phyloP scores from a whole-genome alignment of 2,888 invertebrate species.

The Agapostemon virescens region DNA sequence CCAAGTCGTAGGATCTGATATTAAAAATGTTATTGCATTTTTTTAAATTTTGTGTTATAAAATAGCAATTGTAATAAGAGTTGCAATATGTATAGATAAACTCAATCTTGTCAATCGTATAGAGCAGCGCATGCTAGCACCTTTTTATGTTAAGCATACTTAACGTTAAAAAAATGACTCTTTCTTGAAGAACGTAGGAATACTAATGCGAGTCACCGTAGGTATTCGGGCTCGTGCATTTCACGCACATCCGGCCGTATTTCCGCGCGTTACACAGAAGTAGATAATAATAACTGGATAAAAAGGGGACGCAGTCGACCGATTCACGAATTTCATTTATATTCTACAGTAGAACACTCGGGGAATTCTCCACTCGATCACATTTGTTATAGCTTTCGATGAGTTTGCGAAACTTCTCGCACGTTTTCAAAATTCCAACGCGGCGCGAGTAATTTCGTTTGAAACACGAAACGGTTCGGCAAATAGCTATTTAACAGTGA shows the following conservation, averaged over 20 bases:
- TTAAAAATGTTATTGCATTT: too few species aligned
- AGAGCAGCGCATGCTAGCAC: too few species aligned
- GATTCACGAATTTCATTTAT: conserved; percentile 51
- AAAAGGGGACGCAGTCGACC: conserved; percentile 15
- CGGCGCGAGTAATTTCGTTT: too few species aligned
- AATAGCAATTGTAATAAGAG: too few species aligned
- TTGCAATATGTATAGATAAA: too few species aligned
- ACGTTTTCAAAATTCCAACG: too few species aligned
- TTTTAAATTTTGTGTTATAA: too few species aligned
- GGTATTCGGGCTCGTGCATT: conserved; percentile 22
- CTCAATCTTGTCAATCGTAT: too few species aligned
- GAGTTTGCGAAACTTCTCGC: neutral
- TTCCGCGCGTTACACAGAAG: conserved; percentile 47
- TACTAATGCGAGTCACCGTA: neutral
- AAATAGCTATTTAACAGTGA: neutral
- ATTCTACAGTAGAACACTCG: conserved; percentile 35
- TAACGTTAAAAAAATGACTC: neutral
- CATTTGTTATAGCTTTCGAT: neutral
- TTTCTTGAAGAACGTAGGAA: neutral
- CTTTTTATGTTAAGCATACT: too few species aligned
- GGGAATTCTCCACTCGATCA: conserved; percentile 31
- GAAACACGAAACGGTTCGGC: neutral
- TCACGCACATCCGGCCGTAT: conserved; percentile 39
- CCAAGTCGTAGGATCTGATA: too few species aligned
- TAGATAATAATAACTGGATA: conserved; percentile 57